These are phyloP conservation scores for Polietes domitor DNA, from an alignment of 2,888 invertebrate genomes.

Conservation along the genomic window DNA sequence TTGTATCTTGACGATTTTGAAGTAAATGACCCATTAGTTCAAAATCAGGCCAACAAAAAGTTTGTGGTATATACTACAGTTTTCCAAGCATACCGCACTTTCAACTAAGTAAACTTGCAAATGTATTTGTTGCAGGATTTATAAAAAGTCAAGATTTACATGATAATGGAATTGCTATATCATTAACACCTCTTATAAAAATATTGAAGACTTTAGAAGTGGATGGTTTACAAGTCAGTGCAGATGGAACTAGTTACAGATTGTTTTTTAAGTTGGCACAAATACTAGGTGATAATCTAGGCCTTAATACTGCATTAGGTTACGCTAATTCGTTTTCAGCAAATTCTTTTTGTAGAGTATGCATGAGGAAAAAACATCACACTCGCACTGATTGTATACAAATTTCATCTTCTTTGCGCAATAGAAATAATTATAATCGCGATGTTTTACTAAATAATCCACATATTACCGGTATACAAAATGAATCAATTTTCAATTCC, in stretches of 20 bases:
- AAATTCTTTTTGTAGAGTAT: constrained; percentile 63
- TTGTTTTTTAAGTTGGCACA: constrained; percentile 57
- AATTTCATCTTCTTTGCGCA: constrained; percentile 47
- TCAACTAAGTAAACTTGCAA: constrained; percentile 48
- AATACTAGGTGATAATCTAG: constrained; percentile 60
- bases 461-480: constrained; percentile 56
- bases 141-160: constrained; percentile 54
- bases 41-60: constrained; percentile 52
- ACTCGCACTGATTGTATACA: constrained; percentile 49
- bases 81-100: constrained; percentile 45
- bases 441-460: constrained; percentile 54
- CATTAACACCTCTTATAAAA: constrained; percentile 52
- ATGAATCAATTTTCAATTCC: constrained; percentile 56
- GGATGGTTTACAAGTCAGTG: constrained; percentile 51
- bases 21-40: constrained; percentile 53
- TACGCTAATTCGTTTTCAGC: constrained; percentile 59
- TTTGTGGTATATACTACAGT: constrained; percentile 56
- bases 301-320: constrained; percentile 51
- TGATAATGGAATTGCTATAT: constrained; percentile 53
- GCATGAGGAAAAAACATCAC: constrained; percentile 50
- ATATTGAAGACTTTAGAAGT: constrained; percentile 56
- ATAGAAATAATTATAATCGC: constrained; percentile 58
- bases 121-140: constrained; percentile 60
- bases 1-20: constrained; percentile 57
- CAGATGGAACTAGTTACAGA: constrained; percentile 44